These are phyloP conservation scores for Hirtodrosophila histrioides DNA, from an alignment of 2,888 invertebrate species.

Conservation along the genomic window DNA sequence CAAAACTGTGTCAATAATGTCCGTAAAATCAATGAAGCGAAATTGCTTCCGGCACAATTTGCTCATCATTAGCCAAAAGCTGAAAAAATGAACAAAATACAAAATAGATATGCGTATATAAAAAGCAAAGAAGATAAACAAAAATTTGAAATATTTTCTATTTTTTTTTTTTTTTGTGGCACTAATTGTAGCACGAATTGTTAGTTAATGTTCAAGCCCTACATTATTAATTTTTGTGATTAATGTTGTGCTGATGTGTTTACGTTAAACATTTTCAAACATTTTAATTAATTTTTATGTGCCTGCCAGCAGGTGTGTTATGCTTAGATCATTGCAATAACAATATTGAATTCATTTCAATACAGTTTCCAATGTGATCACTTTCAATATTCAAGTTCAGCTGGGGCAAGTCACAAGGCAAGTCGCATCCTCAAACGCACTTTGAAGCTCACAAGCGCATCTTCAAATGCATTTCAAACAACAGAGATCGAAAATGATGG, in stretches of 20 bases:
- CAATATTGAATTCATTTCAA: slow-evolving; percentile 14
- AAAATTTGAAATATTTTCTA: slow-evolving; percentile 22
- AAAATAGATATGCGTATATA: slow-evolving; percentile 1
- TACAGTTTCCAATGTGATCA: slow-evolving; percentile 21
- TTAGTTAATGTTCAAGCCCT: slow-evolving; percentile 13
- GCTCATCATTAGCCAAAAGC: slow-evolving; percentile 70
- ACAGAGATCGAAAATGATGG: slow-evolving; percentile 3
- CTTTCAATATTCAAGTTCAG: slow-evolving; percentile 58
- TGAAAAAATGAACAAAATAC: slow-evolving; percentile 14
- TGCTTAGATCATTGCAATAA: slow-evolving; percentile 22
- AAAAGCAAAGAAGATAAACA: background rate
- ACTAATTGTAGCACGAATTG: slow-evolving; percentile 21
- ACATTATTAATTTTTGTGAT: slow-evolving; percentile 31
- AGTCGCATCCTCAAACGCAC: slow-evolving; percentile 62
- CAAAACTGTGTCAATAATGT: slow-evolving; percentile 71
- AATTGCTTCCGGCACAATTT: slow-evolving; percentile 73
- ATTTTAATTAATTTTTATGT: slow-evolving; percentile 43
- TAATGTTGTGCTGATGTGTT: slow-evolving; percentile 34
- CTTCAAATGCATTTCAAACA: slow-evolving; percentile 64
- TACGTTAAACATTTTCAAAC: slow-evolving; percentile 9
- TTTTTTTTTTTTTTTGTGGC: slow-evolving; percentile 6
- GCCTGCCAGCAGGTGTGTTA: slow-evolving; percentile 39
- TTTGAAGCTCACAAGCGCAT: slow-evolving; percentile 47
- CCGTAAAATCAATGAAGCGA: slow-evolving; percentile 61
- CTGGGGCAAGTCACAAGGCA: slow-evolving; percentile 34